phyloP scores from a whole-genome alignment of 2,797 vertebrate species.

The Manis javanica region DNA sequence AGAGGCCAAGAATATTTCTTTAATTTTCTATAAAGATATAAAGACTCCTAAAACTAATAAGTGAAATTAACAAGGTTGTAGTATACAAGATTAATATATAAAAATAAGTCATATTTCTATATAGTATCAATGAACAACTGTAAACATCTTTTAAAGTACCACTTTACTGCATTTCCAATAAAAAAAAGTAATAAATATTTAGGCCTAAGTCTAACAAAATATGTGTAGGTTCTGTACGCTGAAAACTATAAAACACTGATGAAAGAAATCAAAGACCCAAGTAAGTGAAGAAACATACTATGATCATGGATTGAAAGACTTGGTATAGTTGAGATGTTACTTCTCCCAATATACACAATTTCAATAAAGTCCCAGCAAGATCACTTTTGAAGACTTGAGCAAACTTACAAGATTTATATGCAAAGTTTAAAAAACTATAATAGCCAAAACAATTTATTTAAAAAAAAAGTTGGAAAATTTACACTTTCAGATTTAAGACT shows the following conservation, averaged over 20 bases:
- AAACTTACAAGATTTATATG: neutral
- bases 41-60: neutral
- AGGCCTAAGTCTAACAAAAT: constrained; percentile 8
- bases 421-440: neutral
- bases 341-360: neutral
- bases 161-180: neutral
- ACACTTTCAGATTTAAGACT: neutral
- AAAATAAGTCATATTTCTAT: neutral
- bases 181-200: neutral
- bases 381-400: neutral
- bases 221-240: neutral
- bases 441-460: neutral
- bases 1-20: neutral
- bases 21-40: neutral
- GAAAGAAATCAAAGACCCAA: neutral
- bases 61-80: neutral
- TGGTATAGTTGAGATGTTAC: neutral
- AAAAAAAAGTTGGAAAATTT: neutral
- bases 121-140: neutral
- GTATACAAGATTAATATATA: neutral
- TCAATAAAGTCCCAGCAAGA: neutral
- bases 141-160: neutral
- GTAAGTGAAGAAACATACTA: neutral
- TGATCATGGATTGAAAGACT: constrained; percentile 15
- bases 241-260: neutral